A percentile compares a stretch with the other conserved stretches of the same genome.
phyloP scores from a whole-genome alignment of 1,140 invertebrate genomes.

The Euura saliciscinereae region DNA sequence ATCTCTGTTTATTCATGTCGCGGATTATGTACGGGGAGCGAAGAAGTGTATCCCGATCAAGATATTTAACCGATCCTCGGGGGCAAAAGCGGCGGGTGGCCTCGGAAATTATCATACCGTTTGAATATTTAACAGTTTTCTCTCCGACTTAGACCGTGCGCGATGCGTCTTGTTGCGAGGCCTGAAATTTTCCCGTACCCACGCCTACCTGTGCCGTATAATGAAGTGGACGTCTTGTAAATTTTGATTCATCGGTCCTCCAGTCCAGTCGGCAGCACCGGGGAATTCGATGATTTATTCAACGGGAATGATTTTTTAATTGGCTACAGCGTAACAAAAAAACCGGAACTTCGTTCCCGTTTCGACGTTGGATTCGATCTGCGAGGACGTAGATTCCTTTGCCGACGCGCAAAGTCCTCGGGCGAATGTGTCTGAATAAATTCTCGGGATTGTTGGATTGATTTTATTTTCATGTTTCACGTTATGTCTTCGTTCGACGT shows the following conservation, averaged over 20 bases:
- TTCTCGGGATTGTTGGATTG: background rate
- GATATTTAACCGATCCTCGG: background rate
- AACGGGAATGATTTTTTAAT: too few relatives aligned
- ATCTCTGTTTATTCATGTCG: conserved; percentile 15
- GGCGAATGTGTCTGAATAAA: background rate
- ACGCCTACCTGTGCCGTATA: background rate
- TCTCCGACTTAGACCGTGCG: background rate
- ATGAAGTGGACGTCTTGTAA: background rate
- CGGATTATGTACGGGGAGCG: background rate
- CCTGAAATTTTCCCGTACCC: background rate
- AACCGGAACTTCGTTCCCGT: too few relatives aligned
- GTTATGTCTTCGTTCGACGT: background rate
- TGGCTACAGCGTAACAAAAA: too few relatives aligned
- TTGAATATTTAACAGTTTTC: background rate
- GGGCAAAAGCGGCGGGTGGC: too few relatives aligned
- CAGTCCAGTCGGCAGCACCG: background rate
- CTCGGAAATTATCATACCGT: background rate
- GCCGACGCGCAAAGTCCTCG: background rate
- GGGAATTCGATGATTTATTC: too few relatives aligned
- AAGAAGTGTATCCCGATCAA: background rate
- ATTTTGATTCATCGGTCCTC: background rate
- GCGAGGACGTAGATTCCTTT: too few relatives aligned
- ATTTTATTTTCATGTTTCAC: background rate
- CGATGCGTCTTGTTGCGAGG: conserved; percentile 6
- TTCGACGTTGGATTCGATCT: too few relatives aligned